These are phyloP conservation scores for Orthosia gothica DNA, from an alignment of 2,888 invertebrate species.

Conservation along the genomic window DNA sequence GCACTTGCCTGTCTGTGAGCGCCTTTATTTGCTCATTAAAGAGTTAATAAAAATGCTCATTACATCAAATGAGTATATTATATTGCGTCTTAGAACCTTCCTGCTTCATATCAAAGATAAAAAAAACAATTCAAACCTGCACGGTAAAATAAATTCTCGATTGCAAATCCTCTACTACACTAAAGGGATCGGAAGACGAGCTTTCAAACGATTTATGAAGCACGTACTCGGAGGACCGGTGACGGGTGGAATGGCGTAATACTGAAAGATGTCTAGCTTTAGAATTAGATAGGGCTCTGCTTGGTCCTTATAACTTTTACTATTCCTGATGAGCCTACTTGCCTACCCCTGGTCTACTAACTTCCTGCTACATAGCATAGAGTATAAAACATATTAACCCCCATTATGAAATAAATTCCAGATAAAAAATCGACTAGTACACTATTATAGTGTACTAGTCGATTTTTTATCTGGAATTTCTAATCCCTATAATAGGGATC, in stretches of 20 bases:
- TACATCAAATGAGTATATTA: neutral
- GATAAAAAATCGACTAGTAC: too few relatives aligned
- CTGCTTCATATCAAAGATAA: neutral
- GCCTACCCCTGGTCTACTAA: too few relatives aligned
- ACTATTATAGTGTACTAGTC: too few relatives aligned
- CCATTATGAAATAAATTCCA: too few relatives aligned
- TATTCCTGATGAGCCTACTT: too few relatives aligned
- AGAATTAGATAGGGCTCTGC: slow-evolving; percentile 29
- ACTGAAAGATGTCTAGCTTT: slow-evolving; percentile 6
- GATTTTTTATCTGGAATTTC: too few relatives aligned
- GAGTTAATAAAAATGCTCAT: slow-evolving; percentile 9
- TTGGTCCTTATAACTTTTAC: neutral
- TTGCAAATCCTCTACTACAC: slow-evolving; percentile 7
- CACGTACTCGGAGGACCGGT: slow-evolving; percentile 2
- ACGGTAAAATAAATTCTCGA: slow-evolving; percentile 19
- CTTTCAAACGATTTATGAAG: slow-evolving; percentile 41
- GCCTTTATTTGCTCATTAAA: slow-evolving; percentile 6
- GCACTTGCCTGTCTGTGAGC: neutral
- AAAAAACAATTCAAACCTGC: neutral
- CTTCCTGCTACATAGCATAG: too few relatives aligned
- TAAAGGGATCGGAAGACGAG: neutral
- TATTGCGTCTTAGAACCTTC: neutral
- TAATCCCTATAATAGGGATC: too few relatives aligned
- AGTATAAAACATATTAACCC: too few relatives aligned
- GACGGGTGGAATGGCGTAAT: slow-evolving; percentile 13